A percentile compares a stretch with the other conserved stretches of the same genome.
Evolutionary conservation across 2,888 invertebrate species (phyloP).

Genomic region (Drosophila imparisetae): DNA sequence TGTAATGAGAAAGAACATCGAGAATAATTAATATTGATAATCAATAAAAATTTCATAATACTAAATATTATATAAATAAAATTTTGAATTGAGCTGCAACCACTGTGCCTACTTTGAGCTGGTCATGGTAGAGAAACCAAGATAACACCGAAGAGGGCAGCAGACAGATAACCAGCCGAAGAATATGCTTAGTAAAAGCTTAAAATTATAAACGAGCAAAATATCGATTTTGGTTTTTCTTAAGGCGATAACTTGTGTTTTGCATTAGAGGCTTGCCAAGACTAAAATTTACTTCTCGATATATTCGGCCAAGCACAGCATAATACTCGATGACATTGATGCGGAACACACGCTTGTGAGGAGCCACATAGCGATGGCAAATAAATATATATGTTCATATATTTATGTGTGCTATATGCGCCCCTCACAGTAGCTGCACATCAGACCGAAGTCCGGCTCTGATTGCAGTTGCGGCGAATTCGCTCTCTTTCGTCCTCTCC

Average conservation of each 20-base stretch:
- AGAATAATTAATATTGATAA: conserved; percentile 3
- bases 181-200: conserved; percentile 48
- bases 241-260: background rate
- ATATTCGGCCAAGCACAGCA: background rate
- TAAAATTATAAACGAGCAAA: conserved; percentile 52
- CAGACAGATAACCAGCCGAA: conserved; percentile 50
- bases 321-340: background rate
- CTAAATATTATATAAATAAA: background rate
- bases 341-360: background rate
- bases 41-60: background rate
- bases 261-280: background rate
- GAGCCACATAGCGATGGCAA: too few species aligned
- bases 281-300: background rate
- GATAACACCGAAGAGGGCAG: conserved; percentile 44
- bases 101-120: conserved; percentile 72
- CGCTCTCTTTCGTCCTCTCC: too few species aligned
- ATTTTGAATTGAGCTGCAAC: conserved; percentile 10
- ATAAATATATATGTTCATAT: too few species aligned
- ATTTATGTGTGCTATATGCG: too few species aligned
- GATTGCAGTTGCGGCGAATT: too few species aligned
- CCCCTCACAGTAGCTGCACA: too few species aligned
- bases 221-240: conserved; percentile 14
- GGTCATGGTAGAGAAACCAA: conserved; percentile 68
- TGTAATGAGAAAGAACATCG: conserved; percentile 55
- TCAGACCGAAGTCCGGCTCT: too few species aligned